Conservation (phyloP, 2,113 vertebrate species). For the Miniopterus natalensis region DNA sequence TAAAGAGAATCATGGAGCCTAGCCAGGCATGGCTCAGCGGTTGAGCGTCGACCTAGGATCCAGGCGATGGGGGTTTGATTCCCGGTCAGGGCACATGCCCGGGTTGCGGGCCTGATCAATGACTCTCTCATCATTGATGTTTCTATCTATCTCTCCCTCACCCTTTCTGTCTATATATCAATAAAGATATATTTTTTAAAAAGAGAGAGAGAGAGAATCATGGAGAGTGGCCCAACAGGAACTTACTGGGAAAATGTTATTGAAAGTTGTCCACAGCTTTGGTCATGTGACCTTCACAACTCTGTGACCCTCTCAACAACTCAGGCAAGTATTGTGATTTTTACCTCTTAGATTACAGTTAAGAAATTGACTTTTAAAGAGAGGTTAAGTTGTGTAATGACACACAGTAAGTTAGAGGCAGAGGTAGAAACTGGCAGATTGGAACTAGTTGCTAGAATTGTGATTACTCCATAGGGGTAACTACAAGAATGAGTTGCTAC, state of each 20-base stretch:
- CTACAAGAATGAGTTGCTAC: neutral
- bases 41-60: too few relatives aligned
- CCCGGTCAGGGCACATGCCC: too few relatives aligned
- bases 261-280: neutral
- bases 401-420: neutral
- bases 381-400: neutral
- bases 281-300: neutral
- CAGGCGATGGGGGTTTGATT: too few relatives aligned
- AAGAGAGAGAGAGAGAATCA: neutral
- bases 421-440: neutral
- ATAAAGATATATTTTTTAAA: too few relatives aligned
- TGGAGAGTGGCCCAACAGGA: neutral
- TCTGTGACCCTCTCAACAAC: constrained; percentile 1
- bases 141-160: too few relatives aligned
- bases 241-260: neutral
- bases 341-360: neutral
- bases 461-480: neutral
- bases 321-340: neutral
- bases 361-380: constrained; percentile 28
- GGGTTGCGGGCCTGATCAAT: too few relatives aligned
- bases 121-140: too few relatives aligned
- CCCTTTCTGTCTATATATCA: too few relatives aligned
- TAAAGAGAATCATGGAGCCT: neutral
- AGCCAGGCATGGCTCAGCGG: too few relatives aligned
- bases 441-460: neutral